phyloP scores from a whole-genome alignment of 2,113 vertebrate species.

The Chaetorhynchus papuensis region DNA sequence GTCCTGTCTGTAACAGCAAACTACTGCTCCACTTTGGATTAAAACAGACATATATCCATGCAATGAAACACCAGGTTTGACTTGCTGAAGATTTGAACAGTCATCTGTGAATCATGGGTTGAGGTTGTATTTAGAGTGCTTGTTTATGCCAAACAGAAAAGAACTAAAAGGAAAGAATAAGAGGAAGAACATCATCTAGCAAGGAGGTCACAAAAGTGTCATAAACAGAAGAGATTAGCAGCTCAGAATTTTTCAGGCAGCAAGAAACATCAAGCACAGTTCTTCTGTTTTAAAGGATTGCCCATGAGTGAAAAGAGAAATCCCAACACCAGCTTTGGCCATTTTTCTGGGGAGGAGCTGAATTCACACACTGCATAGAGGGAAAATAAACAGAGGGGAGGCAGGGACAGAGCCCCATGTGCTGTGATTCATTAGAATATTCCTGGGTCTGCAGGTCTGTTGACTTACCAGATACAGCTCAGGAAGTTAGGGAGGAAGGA shows the following conservation, averaged over 20 bases:
- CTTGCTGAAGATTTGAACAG: background rate
- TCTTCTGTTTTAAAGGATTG: background rate
- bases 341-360: background rate
- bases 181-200: background rate
- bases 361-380: fast-evolving
- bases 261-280: background rate
- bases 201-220: background rate
- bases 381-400: background rate
- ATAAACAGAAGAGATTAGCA: background rate
- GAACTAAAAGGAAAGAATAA: background rate
- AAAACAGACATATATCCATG: background rate
- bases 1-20: background rate
- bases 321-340: background rate
- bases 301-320: background rate
- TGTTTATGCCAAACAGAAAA: background rate
- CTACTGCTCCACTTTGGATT: background rate
- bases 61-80: background rate
- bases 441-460: background rate
- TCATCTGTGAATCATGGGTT: background rate
- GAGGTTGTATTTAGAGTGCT: background rate
- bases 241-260: background rate
- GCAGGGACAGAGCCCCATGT: background rate
- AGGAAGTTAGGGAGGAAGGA: background rate
- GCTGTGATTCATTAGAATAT: background rate
- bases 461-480: background rate